A percentile compares a stretch with the other conserved stretches of the same genome.
Evolutionary conservation across 2,113 vertebrate species (phyloP).

Genomic region (Elaphurus davidianus): DNA sequence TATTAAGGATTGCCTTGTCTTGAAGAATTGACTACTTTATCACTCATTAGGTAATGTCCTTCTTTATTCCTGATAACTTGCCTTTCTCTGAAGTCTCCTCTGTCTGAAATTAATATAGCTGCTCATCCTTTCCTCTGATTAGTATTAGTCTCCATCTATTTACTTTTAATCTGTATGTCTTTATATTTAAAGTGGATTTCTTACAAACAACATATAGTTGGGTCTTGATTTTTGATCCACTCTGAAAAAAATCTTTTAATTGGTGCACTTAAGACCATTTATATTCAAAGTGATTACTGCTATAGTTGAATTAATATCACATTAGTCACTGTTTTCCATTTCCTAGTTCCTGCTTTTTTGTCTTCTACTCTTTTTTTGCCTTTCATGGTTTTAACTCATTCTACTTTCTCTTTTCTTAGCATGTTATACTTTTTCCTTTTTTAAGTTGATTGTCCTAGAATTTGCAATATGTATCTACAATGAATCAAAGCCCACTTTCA

Average conservation of each 20-base stretch:
- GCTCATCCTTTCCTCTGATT: not conserved
- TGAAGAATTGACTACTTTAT: not conserved
- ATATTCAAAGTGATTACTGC: not conserved
- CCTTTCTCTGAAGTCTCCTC: not conserved
- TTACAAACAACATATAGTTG: not conserved
- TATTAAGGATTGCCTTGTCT: not conserved
- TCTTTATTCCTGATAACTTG: not conserved
- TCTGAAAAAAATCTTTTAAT: not conserved
- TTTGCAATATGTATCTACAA: not conserved
- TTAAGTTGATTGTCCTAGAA: not conserved
- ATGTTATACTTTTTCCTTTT: not conserved
- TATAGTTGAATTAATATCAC: not conserved
- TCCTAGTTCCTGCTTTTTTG: not conserved
- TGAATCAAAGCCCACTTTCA: not conserved
- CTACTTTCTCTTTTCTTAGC: not conserved
- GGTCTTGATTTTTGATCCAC: not conserved
- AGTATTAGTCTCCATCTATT: not conserved
- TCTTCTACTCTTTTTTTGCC: not conserved
- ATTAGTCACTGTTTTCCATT: not conserved
- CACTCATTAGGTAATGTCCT: not conserved
- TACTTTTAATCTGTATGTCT: not conserved
- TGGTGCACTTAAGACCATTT: not conserved
- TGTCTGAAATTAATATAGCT: not conserved
- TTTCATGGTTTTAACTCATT: not conserved
- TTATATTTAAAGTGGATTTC: not conserved